phyloP scores from a whole-genome alignment of 2,888 invertebrate species.

The Lacanobia oleracea region DNA sequence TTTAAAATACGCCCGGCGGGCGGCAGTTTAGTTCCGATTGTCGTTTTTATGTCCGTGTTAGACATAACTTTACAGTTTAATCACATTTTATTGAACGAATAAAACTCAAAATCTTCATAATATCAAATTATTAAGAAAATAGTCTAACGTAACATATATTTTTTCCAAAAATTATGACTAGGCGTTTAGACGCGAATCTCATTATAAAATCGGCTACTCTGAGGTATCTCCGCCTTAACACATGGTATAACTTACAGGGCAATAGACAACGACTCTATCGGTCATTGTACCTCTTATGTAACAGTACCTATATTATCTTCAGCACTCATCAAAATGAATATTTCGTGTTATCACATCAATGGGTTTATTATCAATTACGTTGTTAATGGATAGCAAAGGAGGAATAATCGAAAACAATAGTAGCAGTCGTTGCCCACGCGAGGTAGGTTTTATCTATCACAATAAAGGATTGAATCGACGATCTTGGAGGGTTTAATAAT shows the following conservation, averaged over 20 bases:
- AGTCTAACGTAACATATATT: no score
- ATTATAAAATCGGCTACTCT: no score
- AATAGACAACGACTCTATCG: constrained; percentile 69
- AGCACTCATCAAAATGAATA: constrained; percentile 66
- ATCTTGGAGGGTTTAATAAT: not conserved
- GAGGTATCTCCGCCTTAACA: constrained; percentile 18
- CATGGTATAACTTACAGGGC: constrained; percentile 47
- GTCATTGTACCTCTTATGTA: constrained; percentile 75
- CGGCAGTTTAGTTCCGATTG: no score
- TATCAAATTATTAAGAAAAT: no score
- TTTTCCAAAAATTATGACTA: no score
- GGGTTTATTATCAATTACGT: constrained; percentile 59
- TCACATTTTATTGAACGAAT: no score
- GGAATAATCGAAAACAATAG: constrained; percentile 69
- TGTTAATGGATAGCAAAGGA: constrained; percentile 39
- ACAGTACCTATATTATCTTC: constrained; percentile 26
- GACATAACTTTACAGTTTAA: no score
- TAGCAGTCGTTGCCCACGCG: constrained; percentile 69
- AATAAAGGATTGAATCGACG: not conserved
- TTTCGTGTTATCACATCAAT: constrained; percentile 75
- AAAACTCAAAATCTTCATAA: no score
- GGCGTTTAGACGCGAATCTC: no score
- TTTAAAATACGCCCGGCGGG: no score
- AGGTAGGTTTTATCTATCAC: constrained; percentile 34
- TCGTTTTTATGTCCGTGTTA: no score